Evolutionary conservation across 2,888 invertebrate genomes (phyloP), one percentile per base, ranked within the genome.

Genomic region (Acrobasis repandana): DNA sequence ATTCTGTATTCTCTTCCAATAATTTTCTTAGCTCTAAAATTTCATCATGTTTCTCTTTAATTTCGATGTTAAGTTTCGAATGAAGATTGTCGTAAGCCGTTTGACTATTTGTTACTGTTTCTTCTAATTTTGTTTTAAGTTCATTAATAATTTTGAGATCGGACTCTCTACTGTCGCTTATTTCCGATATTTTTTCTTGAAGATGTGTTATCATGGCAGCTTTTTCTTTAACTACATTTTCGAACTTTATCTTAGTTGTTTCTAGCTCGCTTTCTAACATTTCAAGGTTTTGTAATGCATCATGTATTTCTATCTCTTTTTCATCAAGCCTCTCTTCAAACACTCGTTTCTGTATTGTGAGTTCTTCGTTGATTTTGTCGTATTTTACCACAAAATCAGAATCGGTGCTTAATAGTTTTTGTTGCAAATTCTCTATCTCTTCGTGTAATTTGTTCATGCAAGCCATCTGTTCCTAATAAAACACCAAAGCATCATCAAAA

Each of bases 381-480:
- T 70, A 77, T 66, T 84, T 73, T 14, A 58, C 64, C 16, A 61
- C 66, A 61, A 76, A 75, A 43, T 77, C 71, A 11, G 69, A 71
- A 74, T 88, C 81, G 2, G 76, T 65, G 46, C 80, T 78, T 51
- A 65, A 65, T 56, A 83, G 69, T 66, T 83, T 83, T 60, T 74
- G 71, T 74, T 84, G 75, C 51, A 85, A 72, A 43, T 64, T 72
- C 64, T 83, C 77, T 72, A 86, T 69, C 63, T 88, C 80, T 57
- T 68, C 69, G 77, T 82, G 72, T 67, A 88, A 79, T 67, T 77
- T 76, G 61, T 79, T 78, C 70, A 82, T 76, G 61, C 56, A 67
- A 67, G 75, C 70, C 59, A 65, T 65, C 68, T 77, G 78, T 68
- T 83, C 88, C 90, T 90, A 85, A 74, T 80, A 74, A 79, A 70